Conservation (phyloP, 2,113 vertebrate genomes). For the Sprattus sprattus region DNA sequence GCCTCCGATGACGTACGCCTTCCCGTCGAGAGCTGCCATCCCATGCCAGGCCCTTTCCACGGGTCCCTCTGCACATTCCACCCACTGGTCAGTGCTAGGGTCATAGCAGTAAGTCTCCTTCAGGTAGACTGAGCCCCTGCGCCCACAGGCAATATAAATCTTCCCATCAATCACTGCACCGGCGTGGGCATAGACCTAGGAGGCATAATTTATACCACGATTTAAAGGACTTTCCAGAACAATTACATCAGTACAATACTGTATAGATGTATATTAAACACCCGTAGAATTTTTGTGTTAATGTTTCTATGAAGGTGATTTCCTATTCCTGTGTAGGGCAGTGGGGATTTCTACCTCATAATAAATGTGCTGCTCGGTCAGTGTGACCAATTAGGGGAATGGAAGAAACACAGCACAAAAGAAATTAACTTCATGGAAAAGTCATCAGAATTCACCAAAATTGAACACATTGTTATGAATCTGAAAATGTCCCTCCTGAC, state of each 20-base stretch:
- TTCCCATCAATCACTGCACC: slow-evolving; percentile 82
- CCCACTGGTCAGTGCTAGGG: slow-evolving; percentile 78
- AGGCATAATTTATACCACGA: not conserved
- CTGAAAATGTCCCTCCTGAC: too few relatives aligned
- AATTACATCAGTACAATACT: not conserved
- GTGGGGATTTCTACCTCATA: too few relatives aligned
- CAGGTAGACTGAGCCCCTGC: slow-evolving; percentile 82
- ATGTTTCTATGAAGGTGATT: too few relatives aligned
- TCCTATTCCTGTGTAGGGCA: too few relatives aligned
- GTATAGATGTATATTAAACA: too few relatives aligned
- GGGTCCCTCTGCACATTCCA: slow-evolving; percentile 75
- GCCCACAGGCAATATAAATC: slow-evolving; percentile 89
- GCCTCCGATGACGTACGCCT: slow-evolving; percentile 88
- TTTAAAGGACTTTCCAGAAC: not conserved
- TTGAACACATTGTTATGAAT: too few relatives aligned
- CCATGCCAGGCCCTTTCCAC: slow-evolving; percentile 91
- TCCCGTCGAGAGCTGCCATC: slow-evolving; percentile 80
- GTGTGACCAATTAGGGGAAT: too few relatives aligned
- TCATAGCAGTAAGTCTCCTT: slow-evolving; percentile 88
- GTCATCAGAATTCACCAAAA: too few relatives aligned
- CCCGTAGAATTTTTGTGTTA: too few relatives aligned
- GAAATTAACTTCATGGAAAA: too few relatives aligned
- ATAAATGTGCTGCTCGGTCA: too few relatives aligned
- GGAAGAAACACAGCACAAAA: too few relatives aligned
- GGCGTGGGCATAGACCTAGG: slow-evolving; percentile 91